Evolutionary conservation across 1,140 invertebrate genomes (phyloP), one percentile per base, ranked within the genome.

Genomic region (Drosophila yakuba): DNA sequence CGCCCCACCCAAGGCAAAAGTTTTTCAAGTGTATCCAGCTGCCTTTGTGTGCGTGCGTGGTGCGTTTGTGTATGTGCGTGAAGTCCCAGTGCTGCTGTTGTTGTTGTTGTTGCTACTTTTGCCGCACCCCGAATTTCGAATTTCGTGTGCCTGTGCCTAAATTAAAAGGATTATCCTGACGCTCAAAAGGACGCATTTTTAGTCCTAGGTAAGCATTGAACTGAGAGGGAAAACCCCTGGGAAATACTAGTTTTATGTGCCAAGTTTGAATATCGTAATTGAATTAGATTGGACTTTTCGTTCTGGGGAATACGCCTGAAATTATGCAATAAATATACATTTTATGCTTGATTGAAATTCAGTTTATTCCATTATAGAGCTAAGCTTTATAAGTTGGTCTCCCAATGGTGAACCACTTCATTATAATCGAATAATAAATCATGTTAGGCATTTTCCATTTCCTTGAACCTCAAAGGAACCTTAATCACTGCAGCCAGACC

Each of bases 1-100:
- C 68, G 80, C 84, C 83, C 79, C 84, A 89, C 84, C 83, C 83
- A 80, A 80, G 47, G 52, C 62, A 68, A 88, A 88, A 80, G 77
- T 88, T 79, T 85, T 80, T 85, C 81, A 85, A 85, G 83, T 83
- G 79, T 86, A 75, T 47, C 76, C 57, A 75, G 60, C 73, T 77
- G 74, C 55, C 48, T n/a, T 25, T 35, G 36, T 12, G 41, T 56
- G 39, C 28, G 45, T 57, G 59, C 44, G 59, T 50, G 69, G 28
- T 43, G 64, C 58, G 45, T 43, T 56, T 50, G 47, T 51, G 45
- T 48, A 6, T 12, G 54, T 60, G 45, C 47, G 36, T 67, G 47
- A 35, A 35, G 38, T 20, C 43, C 2, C 28, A 8, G 54, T 74
- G 64, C 52, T 39, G 17, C 14, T 54, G 51, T 60, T 39, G 17